A percentile compares a stretch with the other conserved stretches of the same genome.
phyloP scores from a whole-genome alignment of 2,888 invertebrate genomes.

The Cephonodes hylas region DNA sequence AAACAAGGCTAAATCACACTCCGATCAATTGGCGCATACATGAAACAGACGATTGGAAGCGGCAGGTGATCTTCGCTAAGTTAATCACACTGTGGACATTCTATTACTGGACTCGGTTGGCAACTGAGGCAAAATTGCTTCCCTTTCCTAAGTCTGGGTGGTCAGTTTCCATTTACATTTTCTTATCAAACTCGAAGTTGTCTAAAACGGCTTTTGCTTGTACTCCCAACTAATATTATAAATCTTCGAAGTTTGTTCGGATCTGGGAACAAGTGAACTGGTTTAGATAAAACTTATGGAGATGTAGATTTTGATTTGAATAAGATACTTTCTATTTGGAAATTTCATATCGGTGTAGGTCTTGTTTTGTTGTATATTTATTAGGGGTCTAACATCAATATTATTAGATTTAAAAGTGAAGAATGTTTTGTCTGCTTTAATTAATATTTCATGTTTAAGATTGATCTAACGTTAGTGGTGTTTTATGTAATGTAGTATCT shows the following conservation, averaged over 20 bases:
- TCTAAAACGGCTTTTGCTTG: not conserved
- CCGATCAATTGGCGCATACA: slow-evolving; percentile 27
- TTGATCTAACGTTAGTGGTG: too few relatives aligned
- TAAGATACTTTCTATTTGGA: not conserved
- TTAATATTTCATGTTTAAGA: too few relatives aligned
- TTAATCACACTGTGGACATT: slow-evolving; percentile 46
- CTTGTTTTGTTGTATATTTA: not conserved
- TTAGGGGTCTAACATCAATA: not conserved
- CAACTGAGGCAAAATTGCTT: slow-evolving; percentile 32
- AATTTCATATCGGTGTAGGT: not conserved
- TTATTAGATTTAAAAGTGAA: not conserved
- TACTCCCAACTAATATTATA: not conserved
- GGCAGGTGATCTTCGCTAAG: slow-evolving; percentile 53
- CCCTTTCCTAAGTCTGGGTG: slow-evolving; percentile 39
- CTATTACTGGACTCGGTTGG: slow-evolving; percentile 42
- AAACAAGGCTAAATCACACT: not conserved
- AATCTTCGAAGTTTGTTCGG: not conserved
- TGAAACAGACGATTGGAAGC: slow-evolving; percentile 43
- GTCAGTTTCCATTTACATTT: slow-evolving; percentile 30
- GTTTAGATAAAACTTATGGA: slow-evolving; percentile 11
- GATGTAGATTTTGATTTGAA: not conserved
- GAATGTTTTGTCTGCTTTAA: too few relatives aligned
- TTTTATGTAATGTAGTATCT: not conserved
- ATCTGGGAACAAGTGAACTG: slow-evolving; percentile 3
- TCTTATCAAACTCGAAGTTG: slow-evolving; percentile 18